These are phyloP conservation scores for Pocillopora meandrina DNA, from an alignment of 92 coral and sea anemone species.

Conservation along the genomic window DNA sequence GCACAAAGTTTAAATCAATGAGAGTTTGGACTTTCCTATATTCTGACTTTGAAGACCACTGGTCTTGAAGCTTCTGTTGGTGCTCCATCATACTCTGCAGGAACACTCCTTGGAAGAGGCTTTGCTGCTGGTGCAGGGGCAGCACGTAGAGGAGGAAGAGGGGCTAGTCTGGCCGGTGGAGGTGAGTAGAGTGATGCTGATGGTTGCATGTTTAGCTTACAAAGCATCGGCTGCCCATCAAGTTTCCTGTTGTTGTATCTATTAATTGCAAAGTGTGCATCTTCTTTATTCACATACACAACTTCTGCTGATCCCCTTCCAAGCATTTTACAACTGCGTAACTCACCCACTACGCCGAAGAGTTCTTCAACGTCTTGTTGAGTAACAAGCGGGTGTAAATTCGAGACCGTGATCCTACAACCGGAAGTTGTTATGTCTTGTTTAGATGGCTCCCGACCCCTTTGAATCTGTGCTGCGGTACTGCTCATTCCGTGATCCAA, in stretches of 20 bases:
- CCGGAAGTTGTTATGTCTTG: constrained; percentile 5
- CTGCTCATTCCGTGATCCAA: constrained; percentile 42
- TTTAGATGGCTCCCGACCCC: constrained; percentile 32
- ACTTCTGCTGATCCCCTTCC: constrained; percentile 84
- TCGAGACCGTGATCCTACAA: constrained; percentile 76
- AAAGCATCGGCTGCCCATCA: constrained; percentile 93
- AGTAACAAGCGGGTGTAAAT: constrained; percentile 78
- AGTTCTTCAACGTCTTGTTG: constrained; percentile 84
- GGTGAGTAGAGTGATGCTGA: constrained; percentile 61
- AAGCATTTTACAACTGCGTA: constrained; percentile 80
- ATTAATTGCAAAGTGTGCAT: constrained; percentile 70
- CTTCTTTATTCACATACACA: constrained; percentile 71
- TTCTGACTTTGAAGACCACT: constrained; percentile 86
- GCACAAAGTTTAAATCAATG: no score
- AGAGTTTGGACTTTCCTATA: constrained; percentile 30
- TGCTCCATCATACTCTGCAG: constrained; percentile 23
- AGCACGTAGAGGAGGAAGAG: constrained; percentile 69
- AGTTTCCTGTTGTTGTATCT: constrained; percentile 86
- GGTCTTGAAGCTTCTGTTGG: constrained; percentile 52
- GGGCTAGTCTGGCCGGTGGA: constrained; percentile 55
- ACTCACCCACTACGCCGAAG: constrained; percentile 79
- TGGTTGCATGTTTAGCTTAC: constrained; percentile 67
- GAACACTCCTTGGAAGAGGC: constrained; percentile 33
- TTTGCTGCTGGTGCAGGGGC: constrained; percentile 32
- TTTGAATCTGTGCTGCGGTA: constrained; percentile 22